phyloP scores from a whole-genome alignment of 2,113 vertebrate genomes.

The Sphaerodactylus townsendi region DNA sequence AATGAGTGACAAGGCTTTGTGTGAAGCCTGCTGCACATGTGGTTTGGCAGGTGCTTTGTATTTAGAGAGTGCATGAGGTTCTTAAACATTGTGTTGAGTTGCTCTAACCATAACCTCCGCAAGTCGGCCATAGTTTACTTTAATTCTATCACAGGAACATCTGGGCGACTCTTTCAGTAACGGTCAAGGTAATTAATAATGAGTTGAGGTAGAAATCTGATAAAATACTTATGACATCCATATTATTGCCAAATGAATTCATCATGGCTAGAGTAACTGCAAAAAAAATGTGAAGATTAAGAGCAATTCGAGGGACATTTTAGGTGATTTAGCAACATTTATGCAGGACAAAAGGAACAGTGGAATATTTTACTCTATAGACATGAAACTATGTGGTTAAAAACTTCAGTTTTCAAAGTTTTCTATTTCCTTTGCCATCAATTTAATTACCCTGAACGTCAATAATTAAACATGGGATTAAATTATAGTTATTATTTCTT shows the following conservation, averaged over 20 bases:
- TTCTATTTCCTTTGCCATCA: background rate
- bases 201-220: slow-evolving; percentile 60
- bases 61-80: slow-evolving; percentile 58
- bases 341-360: slow-evolving; percentile 21
- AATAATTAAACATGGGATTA: background rate
- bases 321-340: slow-evolving; percentile 43
- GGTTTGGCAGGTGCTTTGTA: slow-evolving; percentile 69
- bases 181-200: slow-evolving; percentile 60
- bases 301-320: slow-evolving; percentile 54
- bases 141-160: slow-evolving; percentile 61
- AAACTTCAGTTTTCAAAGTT: slow-evolving; percentile 28
- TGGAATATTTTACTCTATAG: slow-evolving; percentile 11
- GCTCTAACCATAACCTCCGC: slow-evolving; percentile 61
- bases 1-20: slow-evolving; percentile 70
- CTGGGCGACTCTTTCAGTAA: slow-evolving; percentile 66
- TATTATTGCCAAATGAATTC: slow-evolving; percentile 68
- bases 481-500: background rate
- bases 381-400: slow-evolving; percentile 1
- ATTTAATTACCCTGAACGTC: background rate
- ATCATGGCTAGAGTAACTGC: slow-evolving; percentile 54
- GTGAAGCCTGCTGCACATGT: slow-evolving; percentile 65
- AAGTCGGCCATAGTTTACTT: slow-evolving; percentile 66
- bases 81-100: slow-evolving; percentile 64
- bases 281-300: slow-evolving; percentile 62
- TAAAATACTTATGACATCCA: slow-evolving; percentile 64